Conservation (phyloP, 2,888 invertebrate species). For the Melitaea athalia region DNA sequence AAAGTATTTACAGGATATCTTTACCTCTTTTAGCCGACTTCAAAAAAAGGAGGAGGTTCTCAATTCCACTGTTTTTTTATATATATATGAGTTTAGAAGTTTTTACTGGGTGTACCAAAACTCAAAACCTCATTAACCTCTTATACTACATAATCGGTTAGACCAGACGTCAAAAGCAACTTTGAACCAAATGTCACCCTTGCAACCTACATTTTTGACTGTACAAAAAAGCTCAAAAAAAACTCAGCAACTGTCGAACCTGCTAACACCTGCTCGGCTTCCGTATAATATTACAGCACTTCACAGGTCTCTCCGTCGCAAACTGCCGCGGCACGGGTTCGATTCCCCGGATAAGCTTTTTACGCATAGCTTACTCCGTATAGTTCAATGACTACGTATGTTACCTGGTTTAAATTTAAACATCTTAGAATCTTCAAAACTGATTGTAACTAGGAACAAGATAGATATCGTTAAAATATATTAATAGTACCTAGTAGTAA, state of each 20-base stretch:
- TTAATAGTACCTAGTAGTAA: too few species aligned
- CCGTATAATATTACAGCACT: slow-evolving; percentile 48
- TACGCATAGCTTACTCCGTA: slow-evolving; percentile 17
- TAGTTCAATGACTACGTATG: slow-evolving; percentile 18
- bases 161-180: slow-evolving; percentile 1
- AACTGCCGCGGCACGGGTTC: slow-evolving; percentile 39
- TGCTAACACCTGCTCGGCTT: slow-evolving; percentile 46
- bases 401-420: slow-evolving; percentile 1
- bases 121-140: not conserved
- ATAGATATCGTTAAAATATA: too few species aligned
- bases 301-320: slow-evolving; percentile 40
- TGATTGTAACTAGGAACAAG: too few species aligned
- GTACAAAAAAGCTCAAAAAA: not conserved
- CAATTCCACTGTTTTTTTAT: too few species aligned
- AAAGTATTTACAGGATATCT: too few species aligned
- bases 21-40: too few species aligned
- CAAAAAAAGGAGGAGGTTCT: too few species aligned
- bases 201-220: slow-evolving; percentile 6
- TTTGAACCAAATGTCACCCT: slow-evolving; percentile 21
- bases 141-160: not conserved
- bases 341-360: slow-evolving; percentile 40
- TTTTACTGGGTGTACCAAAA: too few species aligned
- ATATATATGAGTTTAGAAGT: too few species aligned
- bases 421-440: too few species aligned
- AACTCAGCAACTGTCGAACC: slow-evolving; percentile 25